Percentiles rank a stretch among this genome's conserved stretches.
These are phyloP conservation scores for Cotesia typhae DNA, from an alignment of 1,140 invertebrate genomes.

Conservation along the genomic window DNA sequence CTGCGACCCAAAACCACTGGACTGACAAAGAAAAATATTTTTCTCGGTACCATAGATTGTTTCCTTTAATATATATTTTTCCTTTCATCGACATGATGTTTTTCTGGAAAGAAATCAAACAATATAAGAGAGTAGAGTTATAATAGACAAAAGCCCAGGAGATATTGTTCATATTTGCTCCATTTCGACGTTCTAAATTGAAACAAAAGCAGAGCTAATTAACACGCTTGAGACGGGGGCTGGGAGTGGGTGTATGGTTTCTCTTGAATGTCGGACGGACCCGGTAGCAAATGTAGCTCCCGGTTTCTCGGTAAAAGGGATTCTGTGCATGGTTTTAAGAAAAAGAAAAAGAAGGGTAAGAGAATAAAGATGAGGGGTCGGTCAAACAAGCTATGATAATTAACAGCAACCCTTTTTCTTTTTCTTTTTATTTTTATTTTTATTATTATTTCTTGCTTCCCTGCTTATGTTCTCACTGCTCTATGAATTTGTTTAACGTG, in stretches of 20 bases:
- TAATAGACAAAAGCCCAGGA: conserved; percentile 16
- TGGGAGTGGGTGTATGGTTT: conserved; percentile 34
- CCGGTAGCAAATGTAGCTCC: conserved; percentile 6
- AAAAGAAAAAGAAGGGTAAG: conserved; percentile 26
- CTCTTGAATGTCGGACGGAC: conserved; percentile 28
- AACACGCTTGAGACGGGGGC: conserved; percentile 55
- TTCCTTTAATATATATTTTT: conserved; percentile 16
- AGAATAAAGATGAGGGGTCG: conserved; percentile 20
- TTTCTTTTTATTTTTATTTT: background rate
- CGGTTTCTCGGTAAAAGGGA: conserved; percentile 33
- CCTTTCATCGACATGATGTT: background rate
- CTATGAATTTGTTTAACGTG: too few relatives aligned
- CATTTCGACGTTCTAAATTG: conserved; percentile 44
- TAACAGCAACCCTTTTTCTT: conserved; percentile 38
- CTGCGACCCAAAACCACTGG: conserved; percentile 8
- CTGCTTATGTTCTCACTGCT: too few relatives aligned
- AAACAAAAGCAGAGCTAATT: conserved; percentile 58
- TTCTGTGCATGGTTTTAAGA: conserved; percentile 20
- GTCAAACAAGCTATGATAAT: conserved; percentile 49
- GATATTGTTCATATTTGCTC: conserved; percentile 49
- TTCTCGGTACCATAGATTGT: conserved; percentile 18
- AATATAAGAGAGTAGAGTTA: conserved; percentile 16
- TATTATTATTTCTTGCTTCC: background rate
- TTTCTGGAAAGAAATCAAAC: conserved; percentile 33
- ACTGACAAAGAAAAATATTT: conserved; percentile 23